Evolutionary conservation across 2,797 vertebrate species (phyloP), one percentile per base, ranked within the genome.

Genomic region (Anniella stebbinsi): DNA sequence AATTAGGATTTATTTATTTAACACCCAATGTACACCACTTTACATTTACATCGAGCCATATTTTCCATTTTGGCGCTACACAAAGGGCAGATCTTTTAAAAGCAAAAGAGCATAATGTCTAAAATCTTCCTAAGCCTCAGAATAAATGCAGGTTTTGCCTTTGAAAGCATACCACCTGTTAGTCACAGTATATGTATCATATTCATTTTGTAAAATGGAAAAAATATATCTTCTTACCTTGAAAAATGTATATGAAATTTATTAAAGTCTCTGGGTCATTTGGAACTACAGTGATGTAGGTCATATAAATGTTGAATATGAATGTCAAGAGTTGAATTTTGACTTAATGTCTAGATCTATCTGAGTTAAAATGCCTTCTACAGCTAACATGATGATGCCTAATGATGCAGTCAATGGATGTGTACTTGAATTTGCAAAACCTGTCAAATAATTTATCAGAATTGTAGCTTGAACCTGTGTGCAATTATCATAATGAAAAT

Each of bases 401-500:
- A 73, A 81, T 86, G 77, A 38, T 73, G 33, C 33, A 63, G 36
- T 75, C 41, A 75, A 54, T 63, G n/a, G 10, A 15, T 66, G 33
- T 81, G 38, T 76, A 77, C 18, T 51, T 69, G 30, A 21, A 25
- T 75, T 86, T 86, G 54, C 73, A 73, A 72, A 90, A 90, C 17
- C 41, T 82, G 67, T 51, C 77, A 80, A 80, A 80, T 70, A 80
- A 88, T 54, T 66, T 78, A 70, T 80, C 54, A 63, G 36, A 63
- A 72, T 60, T n/a, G 63, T 10, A 70, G n/a, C 66, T 69, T 78
- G 66, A 85, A 72, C 73, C 41, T 69, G 12, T 28, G 8, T n/a
- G 28, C 38, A 18, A 48, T 90, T 80, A 45, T 36, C 67, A 33
- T 72, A 81, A 90, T 86, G 77, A 90, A 86, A 81, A 86, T 60